Evolutionary conservation across 2,888 invertebrate species (phyloP).

Genomic region (Cheilosia soror): DNA sequence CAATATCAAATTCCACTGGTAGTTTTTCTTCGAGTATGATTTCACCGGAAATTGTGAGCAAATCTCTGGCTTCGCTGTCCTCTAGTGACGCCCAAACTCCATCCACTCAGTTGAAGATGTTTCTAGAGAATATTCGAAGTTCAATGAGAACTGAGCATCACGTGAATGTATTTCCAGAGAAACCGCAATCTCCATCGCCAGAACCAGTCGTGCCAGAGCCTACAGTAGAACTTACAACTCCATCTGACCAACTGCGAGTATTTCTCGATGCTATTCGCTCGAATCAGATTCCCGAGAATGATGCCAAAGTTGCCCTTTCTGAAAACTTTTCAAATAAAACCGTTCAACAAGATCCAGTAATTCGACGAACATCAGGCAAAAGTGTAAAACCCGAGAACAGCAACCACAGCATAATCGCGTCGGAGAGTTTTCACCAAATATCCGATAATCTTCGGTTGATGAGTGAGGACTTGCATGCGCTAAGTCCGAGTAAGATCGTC

Average conservation of each 20-base stretch:
- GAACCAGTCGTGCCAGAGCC: conserved; percentile 74
- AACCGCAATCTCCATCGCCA: conserved; percentile 79
- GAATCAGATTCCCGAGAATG: conserved; percentile 82
- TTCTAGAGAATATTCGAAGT: conserved; percentile 83
- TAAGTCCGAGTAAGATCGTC: conserved; percentile 81
- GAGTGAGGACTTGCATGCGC: conserved; percentile 83
- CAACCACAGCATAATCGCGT: conserved; percentile 81
- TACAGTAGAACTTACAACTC: conserved; percentile 80
- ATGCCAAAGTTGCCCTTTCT: conserved; percentile 77
- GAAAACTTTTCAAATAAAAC: conserved; percentile 38
- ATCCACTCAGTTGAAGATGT: conserved; percentile 82
- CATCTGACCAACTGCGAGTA: conserved; percentile 83
- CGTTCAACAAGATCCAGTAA: conserved; percentile 11
- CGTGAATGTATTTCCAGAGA: conserved; percentile 81
- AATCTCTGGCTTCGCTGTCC: conserved; percentile 81
- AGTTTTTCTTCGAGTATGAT: conserved; percentile 81
- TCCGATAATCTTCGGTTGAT: conserved; percentile 83
- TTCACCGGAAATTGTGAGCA: conserved; percentile 82
- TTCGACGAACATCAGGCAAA: conserved; percentile 30
- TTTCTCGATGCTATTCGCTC: conserved; percentile 83
- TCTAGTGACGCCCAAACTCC: conserved; percentile 82
- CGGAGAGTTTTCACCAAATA: conserved; percentile 83
- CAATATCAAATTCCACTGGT: conserved; percentile 77
- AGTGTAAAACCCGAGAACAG: conserved; percentile 77
- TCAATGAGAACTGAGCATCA: conserved; percentile 83